Evolutionary conservation across 2,113 vertebrate species (phyloP).

Genomic region (Anser cygnoides): DNA sequence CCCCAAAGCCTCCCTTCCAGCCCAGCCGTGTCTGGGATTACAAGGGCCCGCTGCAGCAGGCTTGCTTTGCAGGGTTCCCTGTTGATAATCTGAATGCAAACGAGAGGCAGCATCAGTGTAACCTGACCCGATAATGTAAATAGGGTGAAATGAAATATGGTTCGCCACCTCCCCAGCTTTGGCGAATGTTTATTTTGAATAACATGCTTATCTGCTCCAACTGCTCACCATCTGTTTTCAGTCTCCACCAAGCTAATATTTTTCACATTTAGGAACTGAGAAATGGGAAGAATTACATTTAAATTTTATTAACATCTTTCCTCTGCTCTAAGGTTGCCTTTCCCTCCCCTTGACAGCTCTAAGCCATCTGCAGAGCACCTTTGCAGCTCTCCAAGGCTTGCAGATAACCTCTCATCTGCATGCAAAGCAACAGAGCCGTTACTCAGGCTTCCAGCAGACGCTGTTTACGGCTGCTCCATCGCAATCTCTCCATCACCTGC

Average conservation of each 20-base stretch:
- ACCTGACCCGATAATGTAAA: conserved; percentile 77
- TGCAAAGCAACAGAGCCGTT: conserved; percentile 17
- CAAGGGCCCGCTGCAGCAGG: conserved; percentile 1
- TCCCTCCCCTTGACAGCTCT: conserved; percentile 27
- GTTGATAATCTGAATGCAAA: conserved; percentile 62
- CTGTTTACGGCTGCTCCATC: neutral
- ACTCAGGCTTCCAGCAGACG: neutral
- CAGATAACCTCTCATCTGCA: conserved; percentile 26
- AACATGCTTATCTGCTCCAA: conserved; percentile 78
- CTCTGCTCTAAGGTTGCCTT: conserved; percentile 40
- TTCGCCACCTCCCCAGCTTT: conserved; percentile 73
- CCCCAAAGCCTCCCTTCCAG: neutral
- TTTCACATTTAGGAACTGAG: conserved; percentile 76
- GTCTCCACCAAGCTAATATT: conserved; percentile 77
- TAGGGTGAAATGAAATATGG: conserved; percentile 75
- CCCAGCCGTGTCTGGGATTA: neutral
- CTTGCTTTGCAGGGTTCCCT: conserved; percentile 39
- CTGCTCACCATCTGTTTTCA: conserved; percentile 81
- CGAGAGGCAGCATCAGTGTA: conserved; percentile 70
- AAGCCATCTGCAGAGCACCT: conserved; percentile 62
- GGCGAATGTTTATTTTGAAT: conserved; percentile 82
- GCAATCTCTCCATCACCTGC: neutral
- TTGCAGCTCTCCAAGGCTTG: conserved; percentile 1
- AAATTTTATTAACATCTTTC: conserved; percentile 71
- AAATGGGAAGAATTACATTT: conserved; percentile 72